Conservation (phyloP, 2,113 vertebrate species). For the western clawed frog (Xenopus tropicalis) region DNA sequence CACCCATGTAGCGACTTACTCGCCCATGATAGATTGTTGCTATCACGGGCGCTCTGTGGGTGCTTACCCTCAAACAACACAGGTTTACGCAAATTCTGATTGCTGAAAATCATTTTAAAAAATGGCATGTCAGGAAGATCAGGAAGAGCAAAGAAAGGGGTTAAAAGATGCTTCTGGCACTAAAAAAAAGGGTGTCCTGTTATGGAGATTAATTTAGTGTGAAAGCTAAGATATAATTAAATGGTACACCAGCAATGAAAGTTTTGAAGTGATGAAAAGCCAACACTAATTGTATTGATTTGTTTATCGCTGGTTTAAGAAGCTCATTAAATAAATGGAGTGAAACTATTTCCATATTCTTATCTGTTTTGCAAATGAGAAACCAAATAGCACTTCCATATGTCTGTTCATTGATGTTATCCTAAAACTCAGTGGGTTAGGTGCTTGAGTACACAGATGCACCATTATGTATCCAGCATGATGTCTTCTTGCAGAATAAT, state of each 20-base stretch:
- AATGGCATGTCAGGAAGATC: no score
- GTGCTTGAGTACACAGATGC: conserved; percentile 1
- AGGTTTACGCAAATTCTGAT: no score
- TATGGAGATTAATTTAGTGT: background rate
- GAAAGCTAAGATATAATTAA: conserved; percentile 58
- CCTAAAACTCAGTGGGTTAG: conserved; percentile 50
- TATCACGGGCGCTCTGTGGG: no score
- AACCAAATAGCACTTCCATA: conserved; percentile 68
- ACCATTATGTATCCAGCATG: background rate
- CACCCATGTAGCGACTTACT: no score
- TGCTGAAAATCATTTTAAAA: no score
- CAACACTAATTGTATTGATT: conserved; percentile 80
- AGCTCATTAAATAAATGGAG: conserved; percentile 76
- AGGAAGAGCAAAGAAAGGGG: no score
- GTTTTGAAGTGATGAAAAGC: conserved; percentile 71
- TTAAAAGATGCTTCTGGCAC: background rate
- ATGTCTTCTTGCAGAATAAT: background rate
- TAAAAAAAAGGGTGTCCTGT: no score
- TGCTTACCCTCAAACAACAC: no score
- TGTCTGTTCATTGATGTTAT: conserved; percentile 56
- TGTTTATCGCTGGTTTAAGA: conserved; percentile 74
- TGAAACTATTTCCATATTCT: conserved; percentile 77
- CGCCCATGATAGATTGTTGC: no score
- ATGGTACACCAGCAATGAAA: conserved; percentile 64
- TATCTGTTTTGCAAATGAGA: conserved; percentile 71